phyloP scores from a whole-genome alignment of 1,140 invertebrate genomes.

The Bombus terrestris region DNA sequence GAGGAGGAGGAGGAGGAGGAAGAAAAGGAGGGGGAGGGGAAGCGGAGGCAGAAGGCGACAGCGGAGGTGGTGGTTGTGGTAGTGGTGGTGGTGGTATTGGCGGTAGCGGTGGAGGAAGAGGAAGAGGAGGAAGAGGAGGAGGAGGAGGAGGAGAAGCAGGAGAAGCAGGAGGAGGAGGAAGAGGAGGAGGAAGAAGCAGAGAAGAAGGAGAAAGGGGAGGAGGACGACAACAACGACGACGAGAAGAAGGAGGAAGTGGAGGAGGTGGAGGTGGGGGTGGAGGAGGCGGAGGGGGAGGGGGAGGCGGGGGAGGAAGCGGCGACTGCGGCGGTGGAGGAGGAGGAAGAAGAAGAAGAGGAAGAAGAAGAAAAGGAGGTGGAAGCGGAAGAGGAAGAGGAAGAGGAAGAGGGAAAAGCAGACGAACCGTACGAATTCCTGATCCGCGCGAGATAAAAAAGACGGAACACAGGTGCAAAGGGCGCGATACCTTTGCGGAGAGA shows the following conservation, averaged over 20 bases:
- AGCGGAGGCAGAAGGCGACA: neutral
- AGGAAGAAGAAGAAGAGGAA: neutral
- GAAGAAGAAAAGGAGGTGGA: neutral
- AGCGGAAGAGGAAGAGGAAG: neutral
- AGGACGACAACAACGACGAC: conserved; percentile 23
- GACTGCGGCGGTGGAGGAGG: neutral
- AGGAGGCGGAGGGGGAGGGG: conserved; percentile 1
- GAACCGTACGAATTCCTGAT: conserved; percentile 13
- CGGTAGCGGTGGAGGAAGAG: neutral
- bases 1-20: neutral
- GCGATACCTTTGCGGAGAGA: neutral
- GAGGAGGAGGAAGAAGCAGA: neutral
- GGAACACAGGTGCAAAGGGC: neutral
- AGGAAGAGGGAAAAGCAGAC: conserved; percentile 11
- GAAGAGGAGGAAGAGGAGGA: neutral
- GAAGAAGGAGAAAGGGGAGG: neutral
- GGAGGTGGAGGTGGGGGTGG: conserved; percentile 14
- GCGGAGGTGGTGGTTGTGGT: neutral
- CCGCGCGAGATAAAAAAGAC: conserved; percentile 10
- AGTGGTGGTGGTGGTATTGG: neutral
- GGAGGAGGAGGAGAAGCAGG: neutral
- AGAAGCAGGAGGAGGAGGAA: neutral
- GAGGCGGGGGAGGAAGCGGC: neutral
- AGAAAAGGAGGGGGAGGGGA: neutral
- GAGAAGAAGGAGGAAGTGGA: conserved; percentile 3